Evolutionary conservation across 1,140 invertebrate species (phyloP).

Genomic region (Bombus breviceps): DNA sequence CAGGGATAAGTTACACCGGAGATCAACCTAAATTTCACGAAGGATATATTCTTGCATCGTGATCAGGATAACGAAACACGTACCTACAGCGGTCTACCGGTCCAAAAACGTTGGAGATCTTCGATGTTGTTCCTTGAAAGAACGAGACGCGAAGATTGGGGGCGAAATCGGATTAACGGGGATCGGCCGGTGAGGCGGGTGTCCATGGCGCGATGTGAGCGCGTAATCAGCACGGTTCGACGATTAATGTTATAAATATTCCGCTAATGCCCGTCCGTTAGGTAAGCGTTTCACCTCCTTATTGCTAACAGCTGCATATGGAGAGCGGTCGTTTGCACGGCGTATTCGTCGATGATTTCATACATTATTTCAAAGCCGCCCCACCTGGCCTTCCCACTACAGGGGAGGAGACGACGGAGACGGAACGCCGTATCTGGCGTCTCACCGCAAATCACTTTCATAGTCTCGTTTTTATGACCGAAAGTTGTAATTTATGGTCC

Average conservation of each 20-base stretch:
- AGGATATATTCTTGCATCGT: not conserved
- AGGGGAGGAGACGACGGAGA: slow-evolving; percentile 3
- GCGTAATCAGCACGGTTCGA: slow-evolving; percentile 60
- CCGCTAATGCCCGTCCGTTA: slow-evolving; percentile 55
- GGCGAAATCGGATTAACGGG: slow-evolving; percentile 14
- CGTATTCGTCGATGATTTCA: slow-evolving; percentile 55
- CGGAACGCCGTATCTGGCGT: slow-evolving; percentile 40
- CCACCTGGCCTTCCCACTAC: not conserved
- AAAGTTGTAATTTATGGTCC: slow-evolving; percentile 69
- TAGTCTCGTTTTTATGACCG: slow-evolving; percentile 72
- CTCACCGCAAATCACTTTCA: slow-evolving; percentile 72
- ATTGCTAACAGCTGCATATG: slow-evolving; percentile 35
- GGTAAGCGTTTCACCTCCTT: slow-evolving; percentile 58
- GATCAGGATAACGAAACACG: not conserved
- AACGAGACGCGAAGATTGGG: not conserved
- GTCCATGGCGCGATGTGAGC: slow-evolving; percentile 16
- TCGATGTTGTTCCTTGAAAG: no score
- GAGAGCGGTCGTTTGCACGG: slow-evolving; percentile 41
- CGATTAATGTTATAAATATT: slow-evolving; percentile 74
- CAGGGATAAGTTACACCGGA: not conserved
- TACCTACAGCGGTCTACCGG: not conserved
- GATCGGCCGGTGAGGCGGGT: slow-evolving; percentile 25
- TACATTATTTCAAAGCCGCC: slow-evolving; percentile 47
- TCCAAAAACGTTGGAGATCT: not conserved
- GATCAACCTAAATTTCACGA: slow-evolving; percentile 10